Percentiles rank a stretch among this genome's conserved stretches.
These are phyloP conservation scores for Erebia palarica DNA, from an alignment of 2,888 invertebrate species.

Conservation along the genomic window DNA sequence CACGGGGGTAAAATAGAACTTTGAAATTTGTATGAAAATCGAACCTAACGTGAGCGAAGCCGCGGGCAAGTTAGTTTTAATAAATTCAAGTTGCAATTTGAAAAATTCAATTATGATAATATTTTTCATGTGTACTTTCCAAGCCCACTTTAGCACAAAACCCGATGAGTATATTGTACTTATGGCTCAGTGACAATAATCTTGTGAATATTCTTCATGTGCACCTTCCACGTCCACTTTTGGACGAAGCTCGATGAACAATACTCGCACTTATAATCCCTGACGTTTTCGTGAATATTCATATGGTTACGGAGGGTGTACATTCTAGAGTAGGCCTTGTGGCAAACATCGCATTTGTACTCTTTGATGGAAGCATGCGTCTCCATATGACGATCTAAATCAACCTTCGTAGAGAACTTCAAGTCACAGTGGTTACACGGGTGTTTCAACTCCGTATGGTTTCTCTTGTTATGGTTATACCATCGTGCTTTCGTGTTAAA, in stretches of 20 bases:
- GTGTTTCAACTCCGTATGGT: conserved; percentile 7
- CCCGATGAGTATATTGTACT: neutral
- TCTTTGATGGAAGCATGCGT: conserved; percentile 5
- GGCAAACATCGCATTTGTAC: conserved; percentile 23
- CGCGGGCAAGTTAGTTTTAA: no score
- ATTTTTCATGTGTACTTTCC: conserved; percentile 22
- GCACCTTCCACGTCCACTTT: conserved; percentile 26
- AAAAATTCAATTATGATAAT: neutral
- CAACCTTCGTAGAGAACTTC: conserved; percentile 9
- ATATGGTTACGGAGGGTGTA: conserved; percentile 18
- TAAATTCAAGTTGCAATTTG: neutral
- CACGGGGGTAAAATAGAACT: no score
- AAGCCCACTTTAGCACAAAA: conserved; percentile 22
- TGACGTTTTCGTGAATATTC: conserved; percentile 13
- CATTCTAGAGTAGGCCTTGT: conserved; percentile 23
- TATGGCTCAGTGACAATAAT: conserved; percentile 7
- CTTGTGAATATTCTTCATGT: conserved; percentile 24
- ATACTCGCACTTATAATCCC: conserved; percentile 13
- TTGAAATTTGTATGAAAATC: no score
- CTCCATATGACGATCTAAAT: conserved; percentile 9
- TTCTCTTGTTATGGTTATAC: conserved; percentile 12
- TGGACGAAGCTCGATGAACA: conserved; percentile 21
- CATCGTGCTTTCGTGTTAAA: conserved; percentile 1
- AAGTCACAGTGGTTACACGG: conserved; percentile 2
- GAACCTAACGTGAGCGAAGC: no score